Percentiles rank a stretch among this genome's conserved stretches.
phyloP scores from a whole-genome alignment of 2,888 invertebrate species.

The Drosophila trichaetosa region DNA sequence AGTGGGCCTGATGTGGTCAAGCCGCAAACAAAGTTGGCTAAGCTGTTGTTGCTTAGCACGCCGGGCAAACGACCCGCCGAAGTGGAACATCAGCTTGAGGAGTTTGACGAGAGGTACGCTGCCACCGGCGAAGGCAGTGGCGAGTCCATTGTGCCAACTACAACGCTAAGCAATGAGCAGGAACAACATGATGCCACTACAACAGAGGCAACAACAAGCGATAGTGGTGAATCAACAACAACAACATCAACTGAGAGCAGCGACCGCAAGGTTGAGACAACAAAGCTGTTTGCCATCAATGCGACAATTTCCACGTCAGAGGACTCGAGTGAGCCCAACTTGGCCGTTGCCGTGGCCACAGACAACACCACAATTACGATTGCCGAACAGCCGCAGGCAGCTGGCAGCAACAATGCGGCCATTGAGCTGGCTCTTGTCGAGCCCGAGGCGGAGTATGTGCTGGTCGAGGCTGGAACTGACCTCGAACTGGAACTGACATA shows the following conservation, averaged over 20 bases:
- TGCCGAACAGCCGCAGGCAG: constrained; percentile 62
- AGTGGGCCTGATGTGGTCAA: constrained; percentile 20
- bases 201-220: constrained; percentile 24
- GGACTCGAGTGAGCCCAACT: constrained; percentile 47
- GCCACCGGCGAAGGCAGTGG: constrained; percentile 38
- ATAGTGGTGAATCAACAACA: not conserved
- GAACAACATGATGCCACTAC: constrained; percentile 32
- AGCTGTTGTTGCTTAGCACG: constrained; percentile 76
- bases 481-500: constrained; percentile 23
- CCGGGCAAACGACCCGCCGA: constrained; percentile 71
- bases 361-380: constrained; percentile 62
- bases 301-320: constrained; percentile 49
- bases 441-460: constrained; percentile 76
- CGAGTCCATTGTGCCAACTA: constrained; percentile 37
- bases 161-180: constrained; percentile 22
- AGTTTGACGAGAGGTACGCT: constrained; percentile 68
- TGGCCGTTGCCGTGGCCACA: constrained; percentile 56
- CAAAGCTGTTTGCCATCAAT: constrained; percentile 69
- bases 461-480: constrained; percentile 58
- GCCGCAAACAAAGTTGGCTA: constrained; percentile 59
- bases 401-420: constrained; percentile 64
- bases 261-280: constrained; percentile 36
- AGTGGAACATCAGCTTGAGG: constrained; percentile 73
- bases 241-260: constrained; percentile 39
- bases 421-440: constrained; percentile 64